These are phyloP conservation scores for Grus americana DNA, from an alignment of 2,113 vertebrate genomes.

Conservation along the genomic window DNA sequence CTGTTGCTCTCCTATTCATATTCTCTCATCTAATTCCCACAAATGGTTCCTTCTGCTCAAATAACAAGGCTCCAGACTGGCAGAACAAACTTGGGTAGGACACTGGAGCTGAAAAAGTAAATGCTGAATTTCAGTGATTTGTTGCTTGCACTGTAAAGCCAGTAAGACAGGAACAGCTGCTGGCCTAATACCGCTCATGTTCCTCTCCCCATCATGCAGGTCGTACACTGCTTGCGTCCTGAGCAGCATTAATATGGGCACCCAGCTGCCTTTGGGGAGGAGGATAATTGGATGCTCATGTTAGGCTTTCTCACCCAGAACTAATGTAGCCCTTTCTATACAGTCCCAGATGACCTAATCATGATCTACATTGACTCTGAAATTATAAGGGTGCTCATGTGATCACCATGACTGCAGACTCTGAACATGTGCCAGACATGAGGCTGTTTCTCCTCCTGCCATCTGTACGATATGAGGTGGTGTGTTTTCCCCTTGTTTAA, in stretches of 20 bases:
- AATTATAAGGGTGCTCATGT: background rate
- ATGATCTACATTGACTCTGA: background rate
- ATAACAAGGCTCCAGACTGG: background rate
- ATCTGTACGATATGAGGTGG: background rate
- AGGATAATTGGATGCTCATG: background rate
- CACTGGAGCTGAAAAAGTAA: background rate
- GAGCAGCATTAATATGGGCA: background rate
- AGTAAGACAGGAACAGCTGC: background rate
- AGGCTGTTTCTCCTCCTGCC: background rate
- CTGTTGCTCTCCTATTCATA: background rate
- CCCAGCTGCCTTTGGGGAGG: background rate
- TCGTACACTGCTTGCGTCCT: background rate
- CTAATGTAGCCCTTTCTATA: background rate
- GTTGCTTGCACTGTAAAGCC: background rate
- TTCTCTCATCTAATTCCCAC: background rate
- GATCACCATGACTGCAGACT: background rate
- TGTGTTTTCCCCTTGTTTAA: background rate
- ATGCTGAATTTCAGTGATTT: background rate
- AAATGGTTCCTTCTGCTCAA: background rate
- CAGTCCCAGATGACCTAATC: background rate
- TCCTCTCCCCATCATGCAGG: background rate
- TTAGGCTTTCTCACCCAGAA: background rate
- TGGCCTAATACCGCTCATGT: background rate
- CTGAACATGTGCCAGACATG: background rate
- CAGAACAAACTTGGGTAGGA: background rate